These are phyloP conservation scores for Sebastes jordani DNA, from an alignment of 2,797 vertebrate genomes.

Conservation along the genomic window DNA sequence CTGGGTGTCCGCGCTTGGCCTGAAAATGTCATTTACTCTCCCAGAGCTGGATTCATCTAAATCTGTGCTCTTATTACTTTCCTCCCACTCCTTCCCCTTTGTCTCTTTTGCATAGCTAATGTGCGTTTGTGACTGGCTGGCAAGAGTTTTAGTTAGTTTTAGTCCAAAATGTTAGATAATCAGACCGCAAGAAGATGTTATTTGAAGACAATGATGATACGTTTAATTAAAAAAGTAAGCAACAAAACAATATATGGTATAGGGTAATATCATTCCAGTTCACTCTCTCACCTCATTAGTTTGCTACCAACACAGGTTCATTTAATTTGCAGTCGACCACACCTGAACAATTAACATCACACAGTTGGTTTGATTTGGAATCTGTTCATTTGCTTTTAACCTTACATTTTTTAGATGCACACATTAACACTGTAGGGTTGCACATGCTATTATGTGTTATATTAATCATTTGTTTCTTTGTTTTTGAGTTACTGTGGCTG, in stretches of 20 bases:
- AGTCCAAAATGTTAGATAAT: not conserved
- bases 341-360: too few species aligned
- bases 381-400: too few species aligned
- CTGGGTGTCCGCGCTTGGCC: slow-evolving; percentile 20
- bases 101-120: slow-evolving; percentile 16
- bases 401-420: too few species aligned
- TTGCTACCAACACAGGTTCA: too few species aligned
- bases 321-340: rapidly evolving
- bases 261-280: not conserved
- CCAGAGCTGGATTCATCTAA: slow-evolving; percentile 16
- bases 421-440: too few species aligned
- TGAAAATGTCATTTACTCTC: slow-evolving; percentile 33
- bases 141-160: not conserved
- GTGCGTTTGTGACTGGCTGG: slow-evolving; percentile 14
- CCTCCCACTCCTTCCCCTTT: slow-evolving; percentile 17
- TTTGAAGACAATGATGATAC: not conserved
- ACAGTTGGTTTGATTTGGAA: too few species aligned
- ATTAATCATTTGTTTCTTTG: too few species aligned
- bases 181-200: not conserved
- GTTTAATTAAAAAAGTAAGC: not conserved
- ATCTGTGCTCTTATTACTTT: slow-evolving; percentile 24
- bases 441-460: too few species aligned
- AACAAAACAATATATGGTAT: too few species aligned
- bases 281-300: too few species aligned
- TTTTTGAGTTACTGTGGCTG: too few species aligned